Base-by-base conservation (phyloP, 2,797 vertebrate species). In the Aplochiton taeniatus region DNA sequence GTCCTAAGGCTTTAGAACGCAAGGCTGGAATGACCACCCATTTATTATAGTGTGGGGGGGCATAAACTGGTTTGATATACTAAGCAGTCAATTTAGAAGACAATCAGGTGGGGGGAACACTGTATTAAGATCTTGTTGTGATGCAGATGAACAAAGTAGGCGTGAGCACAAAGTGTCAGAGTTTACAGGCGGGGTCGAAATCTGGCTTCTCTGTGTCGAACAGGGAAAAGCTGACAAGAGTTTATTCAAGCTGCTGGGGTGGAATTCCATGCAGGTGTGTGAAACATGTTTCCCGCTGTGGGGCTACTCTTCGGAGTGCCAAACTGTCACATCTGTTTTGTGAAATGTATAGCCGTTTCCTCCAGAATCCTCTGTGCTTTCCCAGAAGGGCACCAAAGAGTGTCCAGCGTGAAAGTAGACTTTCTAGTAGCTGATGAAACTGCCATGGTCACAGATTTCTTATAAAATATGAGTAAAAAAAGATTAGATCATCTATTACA, bases 201-300 rank as follows among this genome's bases (percentile, higher is more conserved):
- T 0, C 9, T 58, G 61, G 64, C 57, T 17, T 56, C 47, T 52
- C 51, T 50, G 66, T 61, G 58, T 49, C 57, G 20, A 69, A 61
- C 64, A 49, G 41, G 64, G 41, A 53, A 48, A 62, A 58, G 18
- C 58, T 79, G 70, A 63, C 48, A 16, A 54, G 69, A 51, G 31
- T 71, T 67, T 61, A 65, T 68, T 68, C 52, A 31, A 59, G 44
- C 63, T 75, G 20, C 18, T 57, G 63, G 46, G 62, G 62, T 68
- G 68, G 67, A 75, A 70, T 66, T 65, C 61, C 51, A 41, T 70
- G 65, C 75, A 73, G 75, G 79, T 79, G 76, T 77, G 73, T 76
- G 67, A 60, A 78, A 77, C 67, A 74, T 70, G 66, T 76, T 63
- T 51, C 50, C 59, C 20, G 46, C 72, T 61, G 45, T 62, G 65